phyloP scores from a whole-genome alignment of 2,797 vertebrate species.

The Eremophila alpestris region DNA sequence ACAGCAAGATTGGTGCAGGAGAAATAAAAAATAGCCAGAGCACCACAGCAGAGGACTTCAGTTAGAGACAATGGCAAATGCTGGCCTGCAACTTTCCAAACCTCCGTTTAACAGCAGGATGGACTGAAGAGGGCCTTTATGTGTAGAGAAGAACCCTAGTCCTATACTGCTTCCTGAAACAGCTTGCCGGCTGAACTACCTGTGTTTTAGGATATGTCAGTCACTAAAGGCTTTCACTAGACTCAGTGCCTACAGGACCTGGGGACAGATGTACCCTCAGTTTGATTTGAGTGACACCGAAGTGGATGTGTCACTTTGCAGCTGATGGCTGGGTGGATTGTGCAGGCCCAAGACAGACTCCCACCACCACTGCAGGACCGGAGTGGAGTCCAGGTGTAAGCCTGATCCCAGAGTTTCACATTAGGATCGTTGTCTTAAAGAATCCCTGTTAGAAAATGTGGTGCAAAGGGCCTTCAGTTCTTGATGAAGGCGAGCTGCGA shows the following conservation, averaged over 20 bases:
- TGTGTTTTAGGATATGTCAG: accelerated
- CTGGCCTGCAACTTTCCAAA: neutral
- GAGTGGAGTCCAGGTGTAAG: accelerated
- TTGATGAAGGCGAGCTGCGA: accelerated
- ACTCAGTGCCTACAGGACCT: neutral
- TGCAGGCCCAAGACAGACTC: accelerated
- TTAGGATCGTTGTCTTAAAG: neutral
- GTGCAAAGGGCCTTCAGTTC: neutral
- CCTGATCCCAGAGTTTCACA: neutral
- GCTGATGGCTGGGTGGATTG: accelerated
- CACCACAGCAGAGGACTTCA: neutral
- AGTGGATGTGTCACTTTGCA: accelerated
- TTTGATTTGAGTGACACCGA: accelerated
- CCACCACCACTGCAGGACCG: accelerated
- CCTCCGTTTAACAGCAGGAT: neutral
- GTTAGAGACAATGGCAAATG: neutral
- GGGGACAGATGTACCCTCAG: no score
- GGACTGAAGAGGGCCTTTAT: neutral
- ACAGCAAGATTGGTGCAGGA: neutral
- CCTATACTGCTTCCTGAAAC: neutral
- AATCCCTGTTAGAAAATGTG: accelerated
- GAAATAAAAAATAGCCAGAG: neutral
- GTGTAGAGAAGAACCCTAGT: neutral
- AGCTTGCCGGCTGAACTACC: neutral
- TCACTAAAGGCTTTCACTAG: neutral